Evolutionary conservation across 2,113 vertebrate genomes (phyloP).

Genomic region (Tachuris rubrigastra): DNA sequence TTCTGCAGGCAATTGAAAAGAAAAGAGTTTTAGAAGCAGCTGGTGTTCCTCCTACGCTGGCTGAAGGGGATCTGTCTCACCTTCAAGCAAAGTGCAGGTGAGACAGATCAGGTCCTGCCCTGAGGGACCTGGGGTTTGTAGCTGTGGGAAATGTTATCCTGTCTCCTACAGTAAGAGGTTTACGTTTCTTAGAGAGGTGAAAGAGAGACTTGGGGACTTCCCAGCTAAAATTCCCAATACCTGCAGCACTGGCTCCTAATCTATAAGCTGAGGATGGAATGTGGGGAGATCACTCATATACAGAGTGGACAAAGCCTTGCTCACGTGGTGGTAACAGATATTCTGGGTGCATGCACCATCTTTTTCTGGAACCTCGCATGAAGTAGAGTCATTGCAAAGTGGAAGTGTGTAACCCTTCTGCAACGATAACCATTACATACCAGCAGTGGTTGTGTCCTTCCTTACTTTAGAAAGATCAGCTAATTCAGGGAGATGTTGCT

Average conservation of each 20-base stretch:
- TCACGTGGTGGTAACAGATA: not conserved
- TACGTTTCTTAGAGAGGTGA: not conserved
- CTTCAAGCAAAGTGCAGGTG: not conserved
- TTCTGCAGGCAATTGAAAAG: not conserved
- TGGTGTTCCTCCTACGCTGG: not conserved
- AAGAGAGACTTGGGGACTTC: not conserved
- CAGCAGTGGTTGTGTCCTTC: not conserved
- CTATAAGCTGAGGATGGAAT: not conserved
- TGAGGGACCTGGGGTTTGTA: not conserved
- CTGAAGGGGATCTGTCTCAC: not conserved
- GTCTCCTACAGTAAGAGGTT: not conserved
- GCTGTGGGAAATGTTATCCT: not conserved
- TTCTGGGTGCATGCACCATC: not conserved
- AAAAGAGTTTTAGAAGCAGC: not conserved
- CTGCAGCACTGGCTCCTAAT: not conserved
- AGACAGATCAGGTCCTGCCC: not conserved
- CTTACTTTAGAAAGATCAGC: not conserved
- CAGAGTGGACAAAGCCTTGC: not conserved
- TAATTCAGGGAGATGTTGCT: not conserved
- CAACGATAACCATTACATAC: not conserved
- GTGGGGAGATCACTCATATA: fast-evolving
- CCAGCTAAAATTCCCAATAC: not conserved
- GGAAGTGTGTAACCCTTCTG: not conserved
- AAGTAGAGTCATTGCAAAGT: not conserved
- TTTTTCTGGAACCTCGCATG: not conserved